Base-by-base conservation (phyloP, 2,888 invertebrate genomes). In the Brachypalpus laphriformis region DNA sequence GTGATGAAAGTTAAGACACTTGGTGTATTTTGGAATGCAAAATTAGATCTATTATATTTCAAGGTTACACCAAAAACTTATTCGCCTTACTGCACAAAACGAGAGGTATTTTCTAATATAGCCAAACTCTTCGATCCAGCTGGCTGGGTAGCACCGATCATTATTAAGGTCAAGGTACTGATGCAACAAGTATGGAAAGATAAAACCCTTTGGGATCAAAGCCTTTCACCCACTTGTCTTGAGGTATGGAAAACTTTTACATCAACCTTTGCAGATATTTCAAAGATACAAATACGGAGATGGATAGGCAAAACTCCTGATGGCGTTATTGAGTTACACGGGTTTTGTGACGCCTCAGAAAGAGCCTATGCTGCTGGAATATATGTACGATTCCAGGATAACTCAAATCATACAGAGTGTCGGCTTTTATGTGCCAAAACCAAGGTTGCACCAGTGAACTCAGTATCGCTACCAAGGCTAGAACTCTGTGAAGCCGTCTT, bases 161-260 rank as follows among this genome's bases (percentile, higher is more conserved):
- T 87, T 3, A 45, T 87, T 8, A 11, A 51, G 3, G 74, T 82
- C 4, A 87, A 85, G 56, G 65, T 83, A 1, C 6, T 77, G 0
- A 78, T 86, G 81, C 78, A 83, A 34, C 61, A 63, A 37, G 76
- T 83, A 9, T 87, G 78, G 80, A 20, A 47, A 9, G 68, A 68
- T 6, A 59, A 45, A 40, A 71, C 57, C 2, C 42, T 40, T 3
- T 78, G 70, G 77, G 74, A 77, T 40, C 51, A 82, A 20, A 9
- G 14, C 18, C 22, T 82, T 9, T 20, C 47, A 34, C 16, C 31
- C 9, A 6, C 4, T 8, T 54, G 61, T 2, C 42, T 74, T 8
- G 8, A 8, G 2, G 22, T 8, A 4, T 82, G 66, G 74, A 20
- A 37, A 34, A 8, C 34, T 9, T 34, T 34, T 34, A 28, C 28